Base-by-base conservation (phyloP, 2,888 invertebrate genomes). In the Muschampia staudingeri region DNA sequence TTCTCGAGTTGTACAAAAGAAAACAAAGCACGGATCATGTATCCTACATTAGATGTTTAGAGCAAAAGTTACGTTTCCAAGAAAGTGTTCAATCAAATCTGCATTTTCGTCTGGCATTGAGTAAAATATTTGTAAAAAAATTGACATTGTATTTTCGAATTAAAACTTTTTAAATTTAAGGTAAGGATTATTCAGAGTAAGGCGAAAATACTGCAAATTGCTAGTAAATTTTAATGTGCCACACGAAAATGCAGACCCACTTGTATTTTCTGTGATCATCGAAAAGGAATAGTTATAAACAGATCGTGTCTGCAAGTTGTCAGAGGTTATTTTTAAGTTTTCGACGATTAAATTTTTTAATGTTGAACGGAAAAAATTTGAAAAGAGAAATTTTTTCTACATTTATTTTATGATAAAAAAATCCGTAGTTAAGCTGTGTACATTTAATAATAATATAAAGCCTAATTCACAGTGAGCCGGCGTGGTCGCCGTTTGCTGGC, bases 1-100 rank as follows among this genome's bases (percentile, higher is more conserved):
- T 37, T 81, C 76, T 75, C 93, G 95, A 93, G 94, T 94, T 95
- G 96, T 96, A 96, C 94, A 95, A 95, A 94, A 91, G 82, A 88
- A 84, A 90, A 90, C 9, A 91, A 95, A 95, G 97, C 97, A 97
- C 96, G 97, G 97, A 96, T 95, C 94, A 83, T 94, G 96, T 94
- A 96, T 97, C 97, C 97, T 96, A 96, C 93, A 91, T 95, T 96
- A 96, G 96, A 95, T 93, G 89, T 94, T 94, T 96, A 96, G 95
- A 94, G 91, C 94, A 91, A 95, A 95, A 93, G 93, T 94, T 95
- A 94, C 96, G 96, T 96, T 96, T 96, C 96, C 96, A 95, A 94
- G 95, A 93, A 96, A 96, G 96, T 96, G 96, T 96, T 96, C 96
- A 96, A 89, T 90, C 91, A 85, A 87, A 85, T 85, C 82, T 73